These are phyloP conservation scores for Catharus fuscescens DNA, from an alignment of 2,113 vertebrate genomes.

Conservation along the genomic window DNA sequence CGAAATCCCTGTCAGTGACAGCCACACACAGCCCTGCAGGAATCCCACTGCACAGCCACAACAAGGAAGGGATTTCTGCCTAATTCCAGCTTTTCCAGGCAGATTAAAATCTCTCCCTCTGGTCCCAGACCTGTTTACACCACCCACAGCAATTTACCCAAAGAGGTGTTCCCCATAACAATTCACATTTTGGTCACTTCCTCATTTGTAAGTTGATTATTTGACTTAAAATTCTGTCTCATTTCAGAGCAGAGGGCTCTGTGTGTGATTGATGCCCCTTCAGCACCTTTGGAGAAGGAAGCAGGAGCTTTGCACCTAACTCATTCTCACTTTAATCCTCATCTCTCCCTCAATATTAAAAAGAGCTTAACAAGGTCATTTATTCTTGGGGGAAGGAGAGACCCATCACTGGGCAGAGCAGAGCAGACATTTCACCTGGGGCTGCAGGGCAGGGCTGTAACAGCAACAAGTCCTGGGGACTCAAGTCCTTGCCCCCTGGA, in stretches of 20 bases:
- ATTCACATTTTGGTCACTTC: background rate
- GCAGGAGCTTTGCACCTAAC: background rate
- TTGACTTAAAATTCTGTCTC: background rate
- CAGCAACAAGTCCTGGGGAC: too few species aligned
- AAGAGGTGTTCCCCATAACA: background rate
- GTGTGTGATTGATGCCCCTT: accelerated
- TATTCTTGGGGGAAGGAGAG: background rate
- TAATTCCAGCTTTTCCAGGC: background rate
- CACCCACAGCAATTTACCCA: background rate
- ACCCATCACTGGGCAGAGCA: accelerated
- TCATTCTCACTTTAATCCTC: background rate
- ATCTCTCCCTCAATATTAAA: background rate
- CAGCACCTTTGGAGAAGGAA: background rate
- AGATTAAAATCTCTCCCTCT: background rate
- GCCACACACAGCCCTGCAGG: accelerated
- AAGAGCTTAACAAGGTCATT: background rate
- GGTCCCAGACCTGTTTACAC: background rate
- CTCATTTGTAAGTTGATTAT: background rate
- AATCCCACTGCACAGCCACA: background rate
- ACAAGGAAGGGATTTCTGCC: background rate
- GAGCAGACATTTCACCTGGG: background rate
- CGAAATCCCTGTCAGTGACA: accelerated
- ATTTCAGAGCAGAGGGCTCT: background rate
- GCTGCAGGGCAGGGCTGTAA: background rate
- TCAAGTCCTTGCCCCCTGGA: background rate